Evolutionary conservation across 64 coral and sea anemone species (phyloP).

Genomic region (Pocillopora damicornis): DNA sequence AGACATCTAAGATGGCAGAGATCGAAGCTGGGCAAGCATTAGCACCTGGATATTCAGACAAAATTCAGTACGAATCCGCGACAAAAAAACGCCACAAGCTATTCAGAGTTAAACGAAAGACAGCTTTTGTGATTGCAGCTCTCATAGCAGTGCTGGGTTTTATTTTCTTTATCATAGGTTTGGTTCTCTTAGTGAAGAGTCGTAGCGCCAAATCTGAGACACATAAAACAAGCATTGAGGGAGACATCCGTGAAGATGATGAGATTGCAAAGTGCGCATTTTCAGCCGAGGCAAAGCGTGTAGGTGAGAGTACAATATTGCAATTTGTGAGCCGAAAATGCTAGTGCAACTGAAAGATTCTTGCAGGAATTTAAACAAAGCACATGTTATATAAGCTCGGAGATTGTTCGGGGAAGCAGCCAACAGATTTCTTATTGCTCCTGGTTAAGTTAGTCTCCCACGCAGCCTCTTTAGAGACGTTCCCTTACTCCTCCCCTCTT

Average conservation of each 20-base stretch:
- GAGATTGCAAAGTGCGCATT: slow-evolving; percentile 1
- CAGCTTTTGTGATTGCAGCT: background rate
- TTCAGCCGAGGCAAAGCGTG: slow-evolving; percentile 15
- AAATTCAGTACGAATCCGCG: background rate
- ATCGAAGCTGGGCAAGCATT: background rate
- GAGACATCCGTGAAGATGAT: background rate
- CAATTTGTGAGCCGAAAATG: background rate
- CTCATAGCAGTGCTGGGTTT: background rate
- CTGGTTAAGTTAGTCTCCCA: no score
- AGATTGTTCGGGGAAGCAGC: no score
- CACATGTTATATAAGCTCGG: no score
- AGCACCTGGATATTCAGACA: background rate
- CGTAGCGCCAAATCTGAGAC: no score
- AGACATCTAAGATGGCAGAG: background rate
- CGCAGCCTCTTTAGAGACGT: no score
- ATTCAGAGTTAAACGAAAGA: background rate
- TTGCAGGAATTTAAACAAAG: no score
- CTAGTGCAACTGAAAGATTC: no score
- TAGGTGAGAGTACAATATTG: background rate
- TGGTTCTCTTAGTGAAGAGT: background rate
- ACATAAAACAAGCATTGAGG: background rate
- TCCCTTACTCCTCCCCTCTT: no score
- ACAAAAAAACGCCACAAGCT: background rate
- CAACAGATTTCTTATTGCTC: no score
- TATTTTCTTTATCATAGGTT: background rate